These are phyloP conservation scores for Phaethon lepturus DNA, from an alignment of 2,113 vertebrate genomes.

Conservation along the genomic window DNA sequence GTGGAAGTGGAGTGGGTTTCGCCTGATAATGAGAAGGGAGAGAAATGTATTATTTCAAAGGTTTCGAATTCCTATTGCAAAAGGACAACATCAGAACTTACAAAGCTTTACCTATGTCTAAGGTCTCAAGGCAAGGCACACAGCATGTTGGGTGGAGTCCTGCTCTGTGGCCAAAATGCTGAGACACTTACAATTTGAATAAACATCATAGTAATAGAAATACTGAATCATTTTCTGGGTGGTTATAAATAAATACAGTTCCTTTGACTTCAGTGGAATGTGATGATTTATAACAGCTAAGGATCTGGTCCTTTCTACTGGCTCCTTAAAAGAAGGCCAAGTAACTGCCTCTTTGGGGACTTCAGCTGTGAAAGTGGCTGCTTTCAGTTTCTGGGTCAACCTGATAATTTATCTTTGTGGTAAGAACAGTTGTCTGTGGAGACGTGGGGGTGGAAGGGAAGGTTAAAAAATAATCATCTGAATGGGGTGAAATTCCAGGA, in stretches of 20 bases:
- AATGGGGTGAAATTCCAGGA: not conserved
- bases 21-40: slow-evolving; percentile 71
- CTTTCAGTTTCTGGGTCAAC: not conserved
- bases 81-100: not conserved
- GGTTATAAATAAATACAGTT: not conserved
- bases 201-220: not conserved
- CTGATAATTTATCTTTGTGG: not conserved
- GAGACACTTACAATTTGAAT: not conserved
- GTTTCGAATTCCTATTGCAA: not conserved
- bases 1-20: slow-evolving; percentile 98
- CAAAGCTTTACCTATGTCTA: not conserved
- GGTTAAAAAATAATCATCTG: not conserved
- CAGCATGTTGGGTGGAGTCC: not conserved
- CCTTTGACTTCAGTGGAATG: not conserved
- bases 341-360: not conserved
- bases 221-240: not conserved
- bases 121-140: not conserved
- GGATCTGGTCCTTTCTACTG: not conserved
- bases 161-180: not conserved
- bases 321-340: not conserved
- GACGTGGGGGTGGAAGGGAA: not conserved
- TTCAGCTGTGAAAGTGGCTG: not conserved
- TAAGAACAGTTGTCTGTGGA: not conserved
- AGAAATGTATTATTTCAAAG: not conserved
- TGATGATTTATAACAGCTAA: not conserved